phyloP scores from a whole-genome alignment of 92 coral and sea anemone genomes.

The Epizoanthus stellaris region DNA sequence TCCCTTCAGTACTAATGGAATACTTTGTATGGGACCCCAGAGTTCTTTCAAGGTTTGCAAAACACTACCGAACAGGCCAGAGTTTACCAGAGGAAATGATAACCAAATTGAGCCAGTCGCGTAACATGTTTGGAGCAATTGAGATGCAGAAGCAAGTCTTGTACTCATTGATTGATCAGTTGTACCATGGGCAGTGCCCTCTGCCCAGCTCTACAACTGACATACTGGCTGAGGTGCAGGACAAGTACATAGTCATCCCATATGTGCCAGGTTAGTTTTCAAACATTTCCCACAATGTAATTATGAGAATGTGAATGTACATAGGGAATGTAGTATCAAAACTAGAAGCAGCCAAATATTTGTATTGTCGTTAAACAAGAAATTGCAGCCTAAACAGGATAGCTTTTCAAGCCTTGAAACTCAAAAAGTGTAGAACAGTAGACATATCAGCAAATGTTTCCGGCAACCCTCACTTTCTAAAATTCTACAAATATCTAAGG shows the following conservation, averaged over 20 bases:
- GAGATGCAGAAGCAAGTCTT: slow-evolving; percentile 97
- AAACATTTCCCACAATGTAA: no score
- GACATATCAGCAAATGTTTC: no score
- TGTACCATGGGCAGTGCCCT: slow-evolving; percentile 89
- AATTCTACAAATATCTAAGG: no score
- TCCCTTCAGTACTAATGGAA: slow-evolving; percentile 97
- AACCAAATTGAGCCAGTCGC: slow-evolving; percentile 74
- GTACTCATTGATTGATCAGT: slow-evolving; percentile 93
- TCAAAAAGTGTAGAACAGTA: no score
- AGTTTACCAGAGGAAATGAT: slow-evolving; percentile 85
- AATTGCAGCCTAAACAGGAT: no score
- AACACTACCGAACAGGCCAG: slow-evolving; percentile 89
- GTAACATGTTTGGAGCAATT: slow-evolving; percentile 91
- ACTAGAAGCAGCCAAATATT: no score
- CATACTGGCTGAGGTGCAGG: slow-evolving; percentile 76
- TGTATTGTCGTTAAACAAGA: no score
- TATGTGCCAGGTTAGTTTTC: slow-evolving; percentile 78
- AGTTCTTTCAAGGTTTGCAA: slow-evolving; percentile 77
- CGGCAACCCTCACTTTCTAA: no score
- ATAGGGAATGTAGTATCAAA: no score
- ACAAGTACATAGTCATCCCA: slow-evolving; percentile 77
- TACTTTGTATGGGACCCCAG: slow-evolving; percentile 94
- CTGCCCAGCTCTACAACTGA: slow-evolving; percentile 80
- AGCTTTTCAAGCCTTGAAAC: no score
- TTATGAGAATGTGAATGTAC: no score